phyloP scores from a whole-genome alignment of 2,888 invertebrate genomes.

The Dryadula phaetusa region DNA sequence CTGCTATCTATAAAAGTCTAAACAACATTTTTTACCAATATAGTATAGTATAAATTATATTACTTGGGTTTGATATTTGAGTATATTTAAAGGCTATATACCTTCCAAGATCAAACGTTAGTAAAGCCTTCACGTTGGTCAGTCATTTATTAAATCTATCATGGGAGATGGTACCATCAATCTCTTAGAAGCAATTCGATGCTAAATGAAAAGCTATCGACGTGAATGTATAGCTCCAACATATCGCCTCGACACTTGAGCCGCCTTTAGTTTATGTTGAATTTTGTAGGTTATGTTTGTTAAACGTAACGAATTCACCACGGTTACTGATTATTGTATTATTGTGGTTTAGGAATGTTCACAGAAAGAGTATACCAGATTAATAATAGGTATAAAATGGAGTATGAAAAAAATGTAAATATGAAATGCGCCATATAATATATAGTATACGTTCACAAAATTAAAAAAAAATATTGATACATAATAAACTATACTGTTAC shows the following conservation, averaged over 20 bases:
- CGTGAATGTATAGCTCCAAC: slow-evolving; percentile 18
- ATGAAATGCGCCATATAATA: too few species aligned
- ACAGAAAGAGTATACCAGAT: too few species aligned
- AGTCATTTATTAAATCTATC: slow-evolving; percentile 17
- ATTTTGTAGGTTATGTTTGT: not conserved
- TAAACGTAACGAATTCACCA: not conserved
- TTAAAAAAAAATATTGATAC: too few species aligned
- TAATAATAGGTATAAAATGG: too few species aligned
- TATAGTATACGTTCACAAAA: too few species aligned
- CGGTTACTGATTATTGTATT: too few species aligned
- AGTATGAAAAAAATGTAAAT: too few species aligned
- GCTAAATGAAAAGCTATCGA: slow-evolving; percentile 20
- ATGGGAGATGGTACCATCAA: slow-evolving; percentile 15
- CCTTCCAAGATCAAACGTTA: slow-evolving; percentile 9
- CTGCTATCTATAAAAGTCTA: too few species aligned
- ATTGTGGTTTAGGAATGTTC: too few species aligned
- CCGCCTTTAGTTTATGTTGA: slow-evolving; percentile 5
- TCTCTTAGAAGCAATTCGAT: slow-evolving; percentile 23
- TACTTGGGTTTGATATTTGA: not conserved
- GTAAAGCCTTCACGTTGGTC: not conserved
- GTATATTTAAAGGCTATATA: not conserved
- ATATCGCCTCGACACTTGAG: slow-evolving; percentile 11
- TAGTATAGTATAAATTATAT: not conserved
- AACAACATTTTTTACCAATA: too few species aligned
- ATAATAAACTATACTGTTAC: too few species aligned